These are phyloP conservation scores for Lepidocyrtinus sp. DNA, from an alignment of 2,888 invertebrate species.

Conservation along the genomic window DNA sequence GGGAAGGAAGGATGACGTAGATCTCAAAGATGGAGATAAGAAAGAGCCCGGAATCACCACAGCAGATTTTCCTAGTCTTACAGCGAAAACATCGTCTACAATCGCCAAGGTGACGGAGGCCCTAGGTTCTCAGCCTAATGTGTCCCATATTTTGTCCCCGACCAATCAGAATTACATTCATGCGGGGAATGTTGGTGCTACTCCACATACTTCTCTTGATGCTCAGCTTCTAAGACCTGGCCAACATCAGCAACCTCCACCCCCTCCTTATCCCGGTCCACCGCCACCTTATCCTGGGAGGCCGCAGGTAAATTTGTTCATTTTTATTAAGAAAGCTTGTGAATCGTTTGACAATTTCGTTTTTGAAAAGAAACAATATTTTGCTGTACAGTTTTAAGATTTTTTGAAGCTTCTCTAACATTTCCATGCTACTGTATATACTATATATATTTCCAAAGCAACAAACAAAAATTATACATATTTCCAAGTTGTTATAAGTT, in stretches of 20 bases:
- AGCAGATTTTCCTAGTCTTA: slow-evolving; percentile 29
- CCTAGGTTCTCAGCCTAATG: slow-evolving; percentile 24
- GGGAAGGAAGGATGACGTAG: slow-evolving; percentile 68
- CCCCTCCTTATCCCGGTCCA: slow-evolving; percentile 81
- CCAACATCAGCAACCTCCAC: slow-evolving; percentile 76
- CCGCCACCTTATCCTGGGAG: slow-evolving; percentile 80
- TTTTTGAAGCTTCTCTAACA: slow-evolving; percentile 11
- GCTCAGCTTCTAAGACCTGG: slow-evolving; percentile 72
- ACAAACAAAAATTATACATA: too few species aligned
- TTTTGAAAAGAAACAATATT: too few species aligned
- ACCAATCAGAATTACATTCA: slow-evolving; percentile 41
- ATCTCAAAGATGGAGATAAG: slow-evolving; percentile 36
- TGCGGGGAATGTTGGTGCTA: slow-evolving; percentile 71
- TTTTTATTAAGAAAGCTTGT: slow-evolving; percentile 13
- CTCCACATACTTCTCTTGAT: slow-evolving; percentile 71
- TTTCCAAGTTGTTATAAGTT: too few species aligned
- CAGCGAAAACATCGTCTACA: slow-evolving; percentile 26
- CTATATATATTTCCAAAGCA: too few species aligned
- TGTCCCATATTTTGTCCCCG: slow-evolving; percentile 45
- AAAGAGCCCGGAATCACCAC: slow-evolving; percentile 27
- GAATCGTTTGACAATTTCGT: background rate
- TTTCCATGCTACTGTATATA: slow-evolving; percentile 12
- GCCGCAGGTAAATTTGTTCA: slow-evolving; percentile 71
- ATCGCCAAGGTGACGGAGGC: slow-evolving; percentile 42
- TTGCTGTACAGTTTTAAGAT: background rate